phyloP scores from a whole-genome alignment of 2,797 vertebrate genomes.

The Urocyon cinereoargenteus region DNA sequence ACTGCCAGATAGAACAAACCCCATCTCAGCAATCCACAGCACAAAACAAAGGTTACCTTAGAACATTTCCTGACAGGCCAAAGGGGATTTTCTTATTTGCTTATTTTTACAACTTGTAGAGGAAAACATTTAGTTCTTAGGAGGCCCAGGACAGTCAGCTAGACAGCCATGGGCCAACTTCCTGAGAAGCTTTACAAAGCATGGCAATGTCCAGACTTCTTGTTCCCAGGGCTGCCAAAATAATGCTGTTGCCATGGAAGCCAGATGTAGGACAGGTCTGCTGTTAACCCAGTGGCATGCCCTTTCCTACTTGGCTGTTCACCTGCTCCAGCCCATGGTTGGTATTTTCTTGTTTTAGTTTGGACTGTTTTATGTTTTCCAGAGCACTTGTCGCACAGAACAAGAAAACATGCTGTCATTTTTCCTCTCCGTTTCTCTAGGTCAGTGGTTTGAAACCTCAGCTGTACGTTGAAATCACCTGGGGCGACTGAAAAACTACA shows the following conservation, averaged over 20 bases:
- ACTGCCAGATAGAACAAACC: neutral
- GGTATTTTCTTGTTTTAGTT: neutral
- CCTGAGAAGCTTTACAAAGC: neutral
- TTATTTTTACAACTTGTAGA: neutral
- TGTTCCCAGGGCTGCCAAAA: neutral
- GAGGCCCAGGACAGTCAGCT: neutral
- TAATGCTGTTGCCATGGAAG: neutral
- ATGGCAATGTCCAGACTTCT: neutral
- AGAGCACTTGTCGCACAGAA: neutral
- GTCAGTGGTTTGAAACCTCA: neutral
- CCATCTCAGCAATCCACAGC: slow-evolving; percentile 36
- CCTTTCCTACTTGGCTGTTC: neutral
- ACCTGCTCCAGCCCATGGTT: neutral
- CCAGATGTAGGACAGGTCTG: neutral
- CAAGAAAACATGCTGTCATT: neutral
- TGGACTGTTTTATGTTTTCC: neutral
- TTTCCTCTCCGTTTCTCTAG: neutral
- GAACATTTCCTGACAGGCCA: slow-evolving; percentile 53
- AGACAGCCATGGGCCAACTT: slow-evolving; percentile 35
- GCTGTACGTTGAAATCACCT: neutral
- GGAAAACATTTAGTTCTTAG: neutral
- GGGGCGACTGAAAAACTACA: neutral
- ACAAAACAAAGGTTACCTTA: slow-evolving; percentile 49
- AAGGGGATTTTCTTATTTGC: slow-evolving; percentile 71
- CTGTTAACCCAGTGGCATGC: fast-evolving